phyloP scores from a whole-genome alignment of 2,888 invertebrate genomes.

The Xestia xanthographa region DNA sequence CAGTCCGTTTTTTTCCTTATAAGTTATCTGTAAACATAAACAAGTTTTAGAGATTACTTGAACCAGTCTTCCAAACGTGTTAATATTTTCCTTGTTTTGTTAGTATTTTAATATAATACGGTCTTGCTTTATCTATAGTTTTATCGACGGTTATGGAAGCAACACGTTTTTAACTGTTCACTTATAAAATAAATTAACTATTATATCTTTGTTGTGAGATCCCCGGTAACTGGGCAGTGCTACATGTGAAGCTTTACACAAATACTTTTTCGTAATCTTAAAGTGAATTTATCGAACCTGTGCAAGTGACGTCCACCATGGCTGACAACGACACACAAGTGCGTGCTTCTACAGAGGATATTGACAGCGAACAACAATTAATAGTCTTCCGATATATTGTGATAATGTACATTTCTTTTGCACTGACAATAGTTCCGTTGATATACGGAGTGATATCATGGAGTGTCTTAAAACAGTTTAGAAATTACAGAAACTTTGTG shows the following conservation, averaged over 20 bases:
- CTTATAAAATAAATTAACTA: neutral
- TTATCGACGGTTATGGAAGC: neutral
- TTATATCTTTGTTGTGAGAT: neutral
- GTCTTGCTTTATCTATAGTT: neutral
- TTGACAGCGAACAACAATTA: neutral
- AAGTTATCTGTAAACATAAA: neutral
- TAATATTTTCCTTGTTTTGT: too few relatives aligned
- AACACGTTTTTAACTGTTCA: neutral
- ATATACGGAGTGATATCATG: neutral
- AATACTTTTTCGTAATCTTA: neutral
- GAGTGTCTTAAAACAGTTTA: constrained; percentile 12
- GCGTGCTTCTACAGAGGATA: neutral
- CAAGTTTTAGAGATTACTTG: neutral
- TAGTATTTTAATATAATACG: neutral
- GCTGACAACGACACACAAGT: constrained; percentile 1
- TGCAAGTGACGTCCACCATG: neutral
- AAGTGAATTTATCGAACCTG: neutral
- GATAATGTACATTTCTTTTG: neutral
- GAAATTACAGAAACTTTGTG: constrained; percentile 4
- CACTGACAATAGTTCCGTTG: neutral
- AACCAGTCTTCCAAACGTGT: neutral
- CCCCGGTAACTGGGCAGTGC: neutral
- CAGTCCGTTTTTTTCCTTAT: too few relatives aligned
- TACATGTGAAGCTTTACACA: neutral
- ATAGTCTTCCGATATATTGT: neutral